phyloP scores from a whole-genome alignment of 2,888 invertebrate genomes.

The Chirona hameri region DNA sequence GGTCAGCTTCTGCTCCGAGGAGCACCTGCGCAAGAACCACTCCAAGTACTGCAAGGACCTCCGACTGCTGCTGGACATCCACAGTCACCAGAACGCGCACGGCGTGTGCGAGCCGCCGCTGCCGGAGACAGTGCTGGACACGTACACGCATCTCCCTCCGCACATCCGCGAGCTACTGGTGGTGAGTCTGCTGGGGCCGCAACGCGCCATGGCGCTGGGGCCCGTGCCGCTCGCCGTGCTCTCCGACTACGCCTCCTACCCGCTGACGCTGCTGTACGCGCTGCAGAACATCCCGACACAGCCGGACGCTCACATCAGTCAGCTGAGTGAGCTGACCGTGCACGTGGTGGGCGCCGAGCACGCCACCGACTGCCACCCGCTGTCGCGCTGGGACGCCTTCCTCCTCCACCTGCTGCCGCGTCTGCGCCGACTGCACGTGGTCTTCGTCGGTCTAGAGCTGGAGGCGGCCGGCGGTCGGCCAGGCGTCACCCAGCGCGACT shows the following conservation, averaged over 20 bases:
- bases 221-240: conserved; percentile 27
- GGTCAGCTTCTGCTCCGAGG: conserved; percentile 34
- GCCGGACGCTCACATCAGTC: conserved; percentile 26
- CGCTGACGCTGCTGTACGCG: conserved; percentile 35
- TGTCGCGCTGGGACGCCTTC: conserved; percentile 35
- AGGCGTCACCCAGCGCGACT: not conserved
- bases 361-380: conserved; percentile 32
- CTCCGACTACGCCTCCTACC: conserved; percentile 35
- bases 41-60: conserved; percentile 33
- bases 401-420: conserved; percentile 34
- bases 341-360: conserved; percentile 38
- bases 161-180: conserved; percentile 26
- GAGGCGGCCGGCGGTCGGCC: not conserved
- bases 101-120: conserved; percentile 9
- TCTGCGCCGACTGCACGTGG: conserved; percentile 31
- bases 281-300: conserved; percentile 32
- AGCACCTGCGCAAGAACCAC: conserved; percentile 32
- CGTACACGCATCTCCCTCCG: not conserved
- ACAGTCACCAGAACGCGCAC: not conserved
- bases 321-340: conserved; percentile 30
- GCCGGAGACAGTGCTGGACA: not conserved
- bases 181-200: conserved; percentile 29
- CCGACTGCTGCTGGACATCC: not conserved
- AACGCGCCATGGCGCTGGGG: conserved; percentile 1
- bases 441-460: conserved; percentile 36